Conservation (phyloP, 2,888 invertebrate species). For the Ornithoptera priamus region DNA sequence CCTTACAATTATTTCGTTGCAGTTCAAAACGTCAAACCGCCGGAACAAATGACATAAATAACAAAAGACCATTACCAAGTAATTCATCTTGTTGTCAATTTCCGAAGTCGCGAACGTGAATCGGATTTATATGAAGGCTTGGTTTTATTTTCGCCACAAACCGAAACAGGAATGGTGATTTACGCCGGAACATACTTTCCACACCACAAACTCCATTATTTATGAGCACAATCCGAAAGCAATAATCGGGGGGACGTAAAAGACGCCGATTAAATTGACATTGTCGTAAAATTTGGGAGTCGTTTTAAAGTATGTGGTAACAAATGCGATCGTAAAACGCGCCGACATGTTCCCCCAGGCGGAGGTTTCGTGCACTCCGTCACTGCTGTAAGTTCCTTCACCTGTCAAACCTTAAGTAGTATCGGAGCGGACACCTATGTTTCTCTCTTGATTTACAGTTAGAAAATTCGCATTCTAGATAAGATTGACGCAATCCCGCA, state of each 20-base stretch:
- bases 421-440: slow-evolving; percentile 29
- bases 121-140: slow-evolving; percentile 11
- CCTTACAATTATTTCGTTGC: slow-evolving; percentile 6
- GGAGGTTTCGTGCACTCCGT: slow-evolving; percentile 15
- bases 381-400: slow-evolving; percentile 29
- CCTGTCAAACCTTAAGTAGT: slow-evolving; percentile 27
- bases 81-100: slow-evolving; percentile 26
- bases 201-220: slow-evolving; percentile 30
- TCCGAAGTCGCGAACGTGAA: slow-evolving; percentile 16
- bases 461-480: slow-evolving; percentile 23
- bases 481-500: slow-evolving; percentile 20
- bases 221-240: slow-evolving; percentile 29
- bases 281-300: slow-evolving; percentile 31
- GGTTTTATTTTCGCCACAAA: slow-evolving; percentile 17
- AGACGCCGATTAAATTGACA: slow-evolving; percentile 30
- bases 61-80: slow-evolving; percentile 17
- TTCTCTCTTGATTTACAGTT: slow-evolving; percentile 20
- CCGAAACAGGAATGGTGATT: slow-evolving; percentile 24
- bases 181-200: slow-evolving; percentile 24
- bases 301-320: slow-evolving; percentile 27
- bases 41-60: slow-evolving; percentile 16
- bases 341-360: slow-evolving; percentile 19
- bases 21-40: slow-evolving; percentile 18
- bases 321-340: slow-evolving; percentile 26
- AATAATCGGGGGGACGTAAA: slow-evolving; percentile 30